These are phyloP conservation scores for Schizothorax lantsangensis DNA, from an alignment of 2,797 vertebrate genomes.

Conservation along the genomic window DNA sequence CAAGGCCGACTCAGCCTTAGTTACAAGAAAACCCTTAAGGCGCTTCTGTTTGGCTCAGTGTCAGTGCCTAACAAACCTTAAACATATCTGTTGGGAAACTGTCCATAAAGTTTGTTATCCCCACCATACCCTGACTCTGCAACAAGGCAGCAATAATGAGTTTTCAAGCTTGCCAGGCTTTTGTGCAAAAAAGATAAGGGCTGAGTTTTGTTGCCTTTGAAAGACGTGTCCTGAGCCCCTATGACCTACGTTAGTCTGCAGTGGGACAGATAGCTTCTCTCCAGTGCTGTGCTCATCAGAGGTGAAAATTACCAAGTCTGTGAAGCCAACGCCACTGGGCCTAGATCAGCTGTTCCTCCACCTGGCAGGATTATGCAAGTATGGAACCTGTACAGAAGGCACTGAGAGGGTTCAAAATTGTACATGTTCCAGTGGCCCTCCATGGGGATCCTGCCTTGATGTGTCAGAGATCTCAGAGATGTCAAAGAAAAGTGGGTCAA, in stretches of 20 bases:
- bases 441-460: constrained; percentile 16
- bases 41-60: constrained; percentile 36
- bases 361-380: constrained; percentile 40
- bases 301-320: constrained; percentile 56
- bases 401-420: constrained; percentile 21
- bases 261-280: constrained; percentile 55
- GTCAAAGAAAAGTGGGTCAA: constrained; percentile 26
- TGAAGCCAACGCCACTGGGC: constrained; percentile 45
- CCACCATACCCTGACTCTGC: constrained; percentile 10
- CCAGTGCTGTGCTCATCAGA: constrained; percentile 55
- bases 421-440: constrained; percentile 36
- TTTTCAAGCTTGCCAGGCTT: constrained; percentile 54
- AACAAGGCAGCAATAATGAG: constrained; percentile 53
- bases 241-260: constrained; percentile 53
- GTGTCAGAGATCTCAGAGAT: constrained; percentile 30
- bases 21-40: constrained; percentile 45
- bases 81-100: constrained; percentile 52
- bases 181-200: constrained; percentile 55
- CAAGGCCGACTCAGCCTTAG: constrained; percentile 35
- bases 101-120: constrained; percentile 46
- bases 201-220: constrained; percentile 56
- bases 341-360: constrained; percentile 56
- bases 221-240: constrained; percentile 37
- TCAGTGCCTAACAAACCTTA: constrained; percentile 37
- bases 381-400: constrained; percentile 14